Base-by-base conservation (phyloP, 1,140 invertebrate species). In the Heliconius himera region DNA sequence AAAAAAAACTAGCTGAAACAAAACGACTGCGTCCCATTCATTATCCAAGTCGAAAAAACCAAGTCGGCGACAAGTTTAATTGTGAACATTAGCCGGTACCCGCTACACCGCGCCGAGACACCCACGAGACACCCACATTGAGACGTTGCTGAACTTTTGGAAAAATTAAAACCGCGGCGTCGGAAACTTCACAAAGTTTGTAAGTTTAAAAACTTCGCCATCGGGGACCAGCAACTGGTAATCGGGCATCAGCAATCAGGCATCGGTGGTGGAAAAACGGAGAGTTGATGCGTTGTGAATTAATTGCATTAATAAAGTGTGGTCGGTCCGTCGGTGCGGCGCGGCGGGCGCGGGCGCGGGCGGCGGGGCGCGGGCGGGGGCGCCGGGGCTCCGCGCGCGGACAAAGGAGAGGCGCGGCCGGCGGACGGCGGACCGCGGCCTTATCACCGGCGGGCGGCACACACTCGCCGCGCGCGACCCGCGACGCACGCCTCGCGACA, bases 291-390 rank as follows among this genome's bases (percentile, higher is more conserved):
- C 88, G 90, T 90, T 86, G 84, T 81, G 89, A 92, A 91, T 94
- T 93, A 92, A 93, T 92, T 90, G 88, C 89, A 88, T 90, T 90
- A 93, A 93, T 91, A 91, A 89, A 89, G 89, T 88, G 88, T 87
- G 87, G 90, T 90, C 88, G 89, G 84, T 87, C 33, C 33, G 90
- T 89, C 88, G 88, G 88, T 36, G 33, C 85, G 82, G 78, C 51
- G 82, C 51, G 83, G 82, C 82, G 84, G 51, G 18, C 51, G 54
- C 20, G 83, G 66, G 84, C 72, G 84, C 51, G 81, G 71, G 73
- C 78, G 56, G 80, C 79, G 84, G 75, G 77, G 54, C 54, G 80
- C 71, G 79, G 49, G 81, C 84, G 85, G 87, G 49, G 49, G 49
- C 49, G 49, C 16, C 49, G 83, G 82, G 83, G 84, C 73, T 83